These are phyloP conservation scores for Lordiphosa clarofinis DNA, from an alignment of 1,140 invertebrate species.

Conservation along the genomic window DNA sequence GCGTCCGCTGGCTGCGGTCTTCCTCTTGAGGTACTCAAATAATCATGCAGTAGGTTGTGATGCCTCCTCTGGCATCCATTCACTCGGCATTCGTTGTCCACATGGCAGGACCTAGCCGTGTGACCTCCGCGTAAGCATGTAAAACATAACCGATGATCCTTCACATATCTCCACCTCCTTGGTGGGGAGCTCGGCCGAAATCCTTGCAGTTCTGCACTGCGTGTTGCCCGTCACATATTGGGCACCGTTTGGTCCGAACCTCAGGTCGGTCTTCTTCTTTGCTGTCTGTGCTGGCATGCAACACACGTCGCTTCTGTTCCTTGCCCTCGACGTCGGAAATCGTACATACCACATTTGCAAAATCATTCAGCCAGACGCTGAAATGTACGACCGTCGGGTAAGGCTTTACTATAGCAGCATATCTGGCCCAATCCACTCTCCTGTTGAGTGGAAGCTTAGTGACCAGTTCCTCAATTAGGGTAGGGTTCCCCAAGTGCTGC, in stretches of 20 bases:
- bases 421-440: background rate
- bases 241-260: background rate
- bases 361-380: background rate
- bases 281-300: background rate
- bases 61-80: background rate
- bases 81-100: background rate
- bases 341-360: slow-evolving; percentile 1
- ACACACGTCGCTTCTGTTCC: background rate
- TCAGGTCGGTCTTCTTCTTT: background rate
- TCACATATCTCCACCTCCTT: no score
- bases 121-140: no score
- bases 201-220: no score
- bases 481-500: background rate
- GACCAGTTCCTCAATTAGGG: background rate
- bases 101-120: background rate
- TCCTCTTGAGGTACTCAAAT: background rate
- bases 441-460: background rate
- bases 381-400: slow-evolving; percentile 1
- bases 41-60: background rate
- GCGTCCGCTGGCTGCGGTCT: background rate
- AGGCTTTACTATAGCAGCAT: background rate
- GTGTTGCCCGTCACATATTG: no score
- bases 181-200: no score
- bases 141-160: background rate
- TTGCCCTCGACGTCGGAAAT: background rate